These are phyloP conservation scores for Dromaius novaehollandiae DNA, from an alignment of 2,113 vertebrate genomes.

Conservation along the genomic window DNA sequence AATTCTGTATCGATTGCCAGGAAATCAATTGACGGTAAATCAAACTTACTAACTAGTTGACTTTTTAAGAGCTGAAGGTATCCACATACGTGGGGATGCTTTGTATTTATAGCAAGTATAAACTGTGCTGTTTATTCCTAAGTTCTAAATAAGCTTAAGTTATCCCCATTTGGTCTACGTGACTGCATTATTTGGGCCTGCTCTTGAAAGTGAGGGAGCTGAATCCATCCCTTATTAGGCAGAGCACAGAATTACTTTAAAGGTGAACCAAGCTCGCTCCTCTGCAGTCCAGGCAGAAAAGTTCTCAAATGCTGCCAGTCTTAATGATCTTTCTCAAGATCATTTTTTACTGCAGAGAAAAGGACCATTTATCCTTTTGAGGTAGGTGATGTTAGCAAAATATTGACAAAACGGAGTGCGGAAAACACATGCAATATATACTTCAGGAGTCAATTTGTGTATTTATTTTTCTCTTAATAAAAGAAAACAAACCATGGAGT, in stretches of 20 bases:
- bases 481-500: not conserved
- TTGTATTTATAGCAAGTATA: not conserved
- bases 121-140: not conserved
- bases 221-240: not conserved
- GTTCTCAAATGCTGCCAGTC: not conserved
- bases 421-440: not conserved
- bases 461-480: not conserved
- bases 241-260: not conserved
- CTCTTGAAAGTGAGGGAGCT: not conserved
- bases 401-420: not conserved
- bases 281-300: not conserved
- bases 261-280: not conserved
- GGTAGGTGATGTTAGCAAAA: not conserved
- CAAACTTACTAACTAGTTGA: not conserved
- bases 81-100: fast-evolving
- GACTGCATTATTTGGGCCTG: not conserved
- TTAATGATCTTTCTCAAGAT: not conserved
- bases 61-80: not conserved
- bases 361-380: not conserved
- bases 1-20: not conserved
- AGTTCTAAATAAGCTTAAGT: not conserved
- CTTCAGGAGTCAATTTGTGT: not conserved
- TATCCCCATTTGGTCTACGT: not conserved
- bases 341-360: not conserved
- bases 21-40: not conserved